A percentile compares a stretch with the other conserved stretches of the same genome.
phyloP scores from a whole-genome alignment of 2,797 vertebrate species.

The Myotis daubentonii region DNA sequence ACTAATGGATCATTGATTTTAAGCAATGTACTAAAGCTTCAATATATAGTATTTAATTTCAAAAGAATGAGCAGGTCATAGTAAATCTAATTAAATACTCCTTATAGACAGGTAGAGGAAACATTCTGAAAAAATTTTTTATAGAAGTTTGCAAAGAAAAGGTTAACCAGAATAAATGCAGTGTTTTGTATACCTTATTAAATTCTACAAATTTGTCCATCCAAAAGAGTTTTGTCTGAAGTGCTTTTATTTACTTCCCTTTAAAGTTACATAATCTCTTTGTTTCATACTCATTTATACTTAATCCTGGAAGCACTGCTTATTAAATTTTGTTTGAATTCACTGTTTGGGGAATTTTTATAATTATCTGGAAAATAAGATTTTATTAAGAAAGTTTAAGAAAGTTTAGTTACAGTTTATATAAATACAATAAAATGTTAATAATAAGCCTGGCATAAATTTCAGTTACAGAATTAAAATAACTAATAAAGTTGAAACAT shows the following conservation, averaged over 20 bases:
- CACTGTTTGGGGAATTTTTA: neutral
- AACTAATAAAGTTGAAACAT: neutral
- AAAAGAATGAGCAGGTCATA: neutral
- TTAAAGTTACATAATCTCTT: slow-evolving; percentile 10
- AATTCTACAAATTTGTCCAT: neutral
- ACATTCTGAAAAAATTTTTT: neutral
- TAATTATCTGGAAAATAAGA: neutral
- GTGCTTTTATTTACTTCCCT: neutral
- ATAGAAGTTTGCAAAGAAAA: neutral
- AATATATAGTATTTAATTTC: neutral
- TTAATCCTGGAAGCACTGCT: neutral
- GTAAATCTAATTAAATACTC: neutral
- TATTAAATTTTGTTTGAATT: neutral
- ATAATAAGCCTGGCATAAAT: neutral
- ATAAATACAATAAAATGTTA: neutral
- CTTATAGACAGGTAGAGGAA: neutral
- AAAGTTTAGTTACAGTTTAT: neutral
- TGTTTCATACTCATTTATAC: neutral
- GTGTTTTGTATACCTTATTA: neutral
- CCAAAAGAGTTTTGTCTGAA: neutral
- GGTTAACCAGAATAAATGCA: neutral
- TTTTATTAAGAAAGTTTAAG: neutral
- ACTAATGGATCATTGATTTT: neutral
- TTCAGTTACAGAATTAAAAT: neutral
- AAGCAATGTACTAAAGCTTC: neutral